Base-by-base conservation (phyloP, 2,113 vertebrate genomes). In the Neotoma lepida region DNA sequence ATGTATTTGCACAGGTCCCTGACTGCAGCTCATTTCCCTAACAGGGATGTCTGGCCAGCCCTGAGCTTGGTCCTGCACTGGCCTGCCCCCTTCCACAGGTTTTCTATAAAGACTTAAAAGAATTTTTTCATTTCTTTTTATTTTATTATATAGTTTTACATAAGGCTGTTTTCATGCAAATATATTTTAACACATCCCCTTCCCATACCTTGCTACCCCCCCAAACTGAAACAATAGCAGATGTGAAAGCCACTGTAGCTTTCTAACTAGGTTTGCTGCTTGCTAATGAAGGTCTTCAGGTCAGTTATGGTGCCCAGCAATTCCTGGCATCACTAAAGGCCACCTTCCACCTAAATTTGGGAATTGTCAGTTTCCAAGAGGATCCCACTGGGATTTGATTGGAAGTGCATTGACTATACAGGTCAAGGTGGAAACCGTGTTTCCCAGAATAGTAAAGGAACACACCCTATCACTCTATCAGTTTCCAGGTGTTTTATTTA, bases 371-470 rank as follows among this genome's bases (percentile, higher is more conserved):
- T 93, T 71, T 64, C 64, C 44, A 93, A 73, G 70, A 90, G 44
- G 54, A 44, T 86, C 24, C 54, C 86, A 41, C 73, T 66, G 56
- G 54, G 6, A 80, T 73, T 81, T 90, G 15, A 56, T 46, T 56
- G 33, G 56, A 93, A 81, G 39, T 44, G 7, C 7, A 51, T 9
- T 82, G 56, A 88, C 26, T n/a, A 9, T 82, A 4, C 30, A 87
- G 41, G 63, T 71, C 33, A 68, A 14, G 58, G 74, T 74, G 35
- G 68, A 82, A 44, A 84, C 9, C 76, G 49, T 68, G 58, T 76
- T 68, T 95, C 76, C 28, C 63, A 74, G 35, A 44, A 68, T 61
- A 51, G 82, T 70, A 77, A 71, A 90, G 68, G 66, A 82, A 88
- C 24, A 44, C 26, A 84, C 7, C 61, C 28, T 6, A 88, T 35